Percentiles rank a stretch among this genome's conserved stretches.
Evolutionary conservation across 2,888 invertebrate species (phyloP).

Genomic region (Tricholauxania praeusta): DNA sequence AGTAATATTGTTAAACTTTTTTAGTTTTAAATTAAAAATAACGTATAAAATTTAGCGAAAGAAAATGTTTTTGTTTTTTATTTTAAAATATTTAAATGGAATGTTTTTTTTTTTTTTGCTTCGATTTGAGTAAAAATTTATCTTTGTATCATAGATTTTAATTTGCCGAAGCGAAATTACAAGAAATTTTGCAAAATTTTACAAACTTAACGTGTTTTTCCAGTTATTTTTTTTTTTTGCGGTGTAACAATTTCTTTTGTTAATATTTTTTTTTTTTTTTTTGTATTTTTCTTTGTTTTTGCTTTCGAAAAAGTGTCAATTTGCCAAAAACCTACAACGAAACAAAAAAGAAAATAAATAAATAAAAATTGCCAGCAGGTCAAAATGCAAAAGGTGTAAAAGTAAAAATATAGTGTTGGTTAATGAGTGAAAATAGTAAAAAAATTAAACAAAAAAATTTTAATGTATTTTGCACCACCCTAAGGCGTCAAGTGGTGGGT

Average conservation of each 20-base stretch:
- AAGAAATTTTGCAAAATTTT: slow-evolving; percentile 8
- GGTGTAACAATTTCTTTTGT: background rate
- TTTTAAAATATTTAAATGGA: slow-evolving; percentile 23
- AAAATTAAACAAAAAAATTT: background rate
- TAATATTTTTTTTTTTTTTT: slow-evolving; percentile 13
- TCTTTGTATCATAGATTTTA: slow-evolving; percentile 1
- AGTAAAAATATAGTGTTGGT: no score
- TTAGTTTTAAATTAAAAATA: slow-evolving; percentile 25
- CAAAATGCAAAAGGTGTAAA: background rate
- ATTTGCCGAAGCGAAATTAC: background rate
- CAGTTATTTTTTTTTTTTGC: slow-evolving; percentile 1
- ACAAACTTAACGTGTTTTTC: slow-evolving; percentile 17
- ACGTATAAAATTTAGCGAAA: slow-evolving; percentile 20
- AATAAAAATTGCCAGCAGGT: slow-evolving; percentile 36
- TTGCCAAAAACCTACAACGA: slow-evolving; percentile 53
- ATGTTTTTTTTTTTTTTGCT: slow-evolving; percentile 34
- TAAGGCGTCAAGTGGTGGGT: no score
- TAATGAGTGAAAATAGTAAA: no score
- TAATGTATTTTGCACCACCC: background rate
- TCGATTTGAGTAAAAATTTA: slow-evolving; percentile 6
- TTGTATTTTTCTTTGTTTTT: slow-evolving; percentile 25
- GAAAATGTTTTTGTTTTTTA: slow-evolving; percentile 18
- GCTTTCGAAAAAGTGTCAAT: slow-evolving; percentile 46
- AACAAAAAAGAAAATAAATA: slow-evolving; percentile 42
- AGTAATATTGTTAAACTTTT: slow-evolving; percentile 16